Evolutionary conservation across 1,140 invertebrate genomes (phyloP).

Genomic region (Aphelenchoides avenae): DNA sequence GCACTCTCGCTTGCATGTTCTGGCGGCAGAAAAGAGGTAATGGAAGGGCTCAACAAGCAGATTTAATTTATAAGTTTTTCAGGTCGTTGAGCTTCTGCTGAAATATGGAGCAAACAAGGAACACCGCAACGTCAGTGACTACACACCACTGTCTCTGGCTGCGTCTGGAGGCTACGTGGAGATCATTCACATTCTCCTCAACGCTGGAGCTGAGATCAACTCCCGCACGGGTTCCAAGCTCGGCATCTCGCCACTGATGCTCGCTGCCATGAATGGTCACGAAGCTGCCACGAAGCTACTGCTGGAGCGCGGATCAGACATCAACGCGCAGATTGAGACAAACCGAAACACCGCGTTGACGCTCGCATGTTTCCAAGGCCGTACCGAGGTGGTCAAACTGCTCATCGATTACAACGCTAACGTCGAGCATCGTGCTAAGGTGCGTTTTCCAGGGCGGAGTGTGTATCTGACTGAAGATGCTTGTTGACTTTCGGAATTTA

Average conservation of each 20-base stretch:
- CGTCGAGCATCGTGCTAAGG: slow-evolving; percentile 96
- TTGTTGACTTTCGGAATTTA: slow-evolving; percentile 55
- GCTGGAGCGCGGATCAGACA: slow-evolving; percentile 95
- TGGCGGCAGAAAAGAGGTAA: slow-evolving; percentile 81
- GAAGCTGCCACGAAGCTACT: slow-evolving; percentile 93
- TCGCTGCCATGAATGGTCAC: slow-evolving; percentile 99
- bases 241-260: slow-evolving; percentile 89
- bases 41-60: slow-evolving; percentile 5
- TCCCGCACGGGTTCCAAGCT: slow-evolving; percentile 65
- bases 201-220: slow-evolving; percentile 92
- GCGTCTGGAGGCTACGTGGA: slow-evolving; percentile 97
- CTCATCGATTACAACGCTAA: slow-evolving; percentile 93
- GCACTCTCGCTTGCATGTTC: slow-evolving; percentile 93
- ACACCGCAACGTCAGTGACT: slow-evolving; percentile 97
- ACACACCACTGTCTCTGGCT: slow-evolving; percentile 92
- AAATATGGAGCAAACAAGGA: slow-evolving; percentile 88
- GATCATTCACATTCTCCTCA: slow-evolving; percentile 90
- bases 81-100: slow-evolving; percentile 86
- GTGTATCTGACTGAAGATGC: background rate
- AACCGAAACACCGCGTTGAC: slow-evolving; percentile 97
- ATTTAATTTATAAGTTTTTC: slow-evolving; percentile 24
- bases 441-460: slow-evolving; percentile 46
- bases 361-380: slow-evolving; percentile 96
- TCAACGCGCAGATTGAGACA: slow-evolving; percentile 99
- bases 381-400: slow-evolving; percentile 92